Evolutionary conservation across 2,113 vertebrate species (phyloP).

Genomic region (Cottus gobio): DNA sequence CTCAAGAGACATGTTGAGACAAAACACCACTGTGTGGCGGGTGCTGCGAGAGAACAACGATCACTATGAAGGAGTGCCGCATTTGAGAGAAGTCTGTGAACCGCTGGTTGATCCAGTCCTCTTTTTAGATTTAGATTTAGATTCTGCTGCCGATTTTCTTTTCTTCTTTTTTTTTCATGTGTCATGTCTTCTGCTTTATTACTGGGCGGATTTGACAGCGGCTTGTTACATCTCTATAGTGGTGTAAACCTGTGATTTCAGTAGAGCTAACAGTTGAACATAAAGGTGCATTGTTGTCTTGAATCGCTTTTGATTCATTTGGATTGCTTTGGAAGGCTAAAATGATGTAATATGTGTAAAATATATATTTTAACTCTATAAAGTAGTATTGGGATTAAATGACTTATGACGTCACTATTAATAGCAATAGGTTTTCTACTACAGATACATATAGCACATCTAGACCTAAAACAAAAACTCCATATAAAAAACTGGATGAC

Average conservation of each 20-base stretch:
- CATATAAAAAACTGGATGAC: neutral
- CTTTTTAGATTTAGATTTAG: no score
- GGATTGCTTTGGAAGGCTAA: neutral
- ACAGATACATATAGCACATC: neutral
- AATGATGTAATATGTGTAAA: neutral
- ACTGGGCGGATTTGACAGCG: neutral
- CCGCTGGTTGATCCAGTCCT: neutral
- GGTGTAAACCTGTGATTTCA: neutral
- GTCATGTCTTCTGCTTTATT: neutral
- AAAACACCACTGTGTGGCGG: conserved; percentile 44
- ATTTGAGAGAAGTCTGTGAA: conserved; percentile 15
- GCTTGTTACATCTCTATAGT: neutral
- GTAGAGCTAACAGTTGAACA: neutral
- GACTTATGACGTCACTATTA: neutral
- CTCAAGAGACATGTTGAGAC: conserved; percentile 53
- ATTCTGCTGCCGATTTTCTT: neutral
- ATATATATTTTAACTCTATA: neutral
- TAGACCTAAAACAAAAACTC: neutral
- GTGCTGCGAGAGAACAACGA: conserved; percentile 11
- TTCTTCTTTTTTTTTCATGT: neutral
- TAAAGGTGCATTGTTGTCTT: neutral
- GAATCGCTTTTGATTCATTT: neutral
- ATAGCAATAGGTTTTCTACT: neutral
- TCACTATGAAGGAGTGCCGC: conserved; percentile 16
- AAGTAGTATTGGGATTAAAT: neutral